A percentile compares a stretch with the other conserved stretches of the same genome.
Evolutionary conservation across 2,797 vertebrate genomes (phyloP).

Genomic region (Gymnocypris eckloni): DNA sequence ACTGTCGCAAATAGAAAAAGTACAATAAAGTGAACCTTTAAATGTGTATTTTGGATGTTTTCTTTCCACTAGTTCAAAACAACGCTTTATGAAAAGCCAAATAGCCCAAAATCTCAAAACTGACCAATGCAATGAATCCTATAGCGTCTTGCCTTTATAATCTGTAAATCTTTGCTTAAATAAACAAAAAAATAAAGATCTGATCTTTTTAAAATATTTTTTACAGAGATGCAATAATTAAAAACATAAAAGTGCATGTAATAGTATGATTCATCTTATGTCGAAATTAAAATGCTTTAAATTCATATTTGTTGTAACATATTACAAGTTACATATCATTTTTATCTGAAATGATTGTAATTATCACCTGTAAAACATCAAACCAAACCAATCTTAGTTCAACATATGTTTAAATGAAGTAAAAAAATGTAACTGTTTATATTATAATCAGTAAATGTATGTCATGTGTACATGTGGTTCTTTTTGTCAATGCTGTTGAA

Average conservation of each 20-base stretch:
- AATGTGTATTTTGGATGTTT: neutral
- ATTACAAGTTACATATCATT: neutral
- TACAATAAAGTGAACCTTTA: neutral
- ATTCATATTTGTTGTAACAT: neutral
- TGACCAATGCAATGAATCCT: no score
- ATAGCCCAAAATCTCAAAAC: neutral
- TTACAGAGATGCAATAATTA: neutral
- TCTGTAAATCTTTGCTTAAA: neutral
- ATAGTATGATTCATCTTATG: neutral
- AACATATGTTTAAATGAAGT: neutral
- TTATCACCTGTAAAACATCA: neutral
- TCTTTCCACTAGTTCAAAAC: neutral
- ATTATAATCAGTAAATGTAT: neutral
- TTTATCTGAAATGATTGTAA: no score
- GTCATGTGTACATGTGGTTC: neutral
- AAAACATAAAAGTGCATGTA: neutral
- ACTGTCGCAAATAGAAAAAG: neutral
- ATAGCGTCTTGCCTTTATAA: no score
- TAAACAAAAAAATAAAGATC: neutral
- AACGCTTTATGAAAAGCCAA: neutral
- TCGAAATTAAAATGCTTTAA: neutral
- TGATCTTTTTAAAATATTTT: neutral
- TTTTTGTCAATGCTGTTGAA: neutral
- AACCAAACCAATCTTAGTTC: neutral
- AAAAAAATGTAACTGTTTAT: neutral